Evolutionary conservation across 2,113 vertebrate species (phyloP), one percentile per base, ranked within the genome.

Genomic region (Paedocypris sp.): DNA sequence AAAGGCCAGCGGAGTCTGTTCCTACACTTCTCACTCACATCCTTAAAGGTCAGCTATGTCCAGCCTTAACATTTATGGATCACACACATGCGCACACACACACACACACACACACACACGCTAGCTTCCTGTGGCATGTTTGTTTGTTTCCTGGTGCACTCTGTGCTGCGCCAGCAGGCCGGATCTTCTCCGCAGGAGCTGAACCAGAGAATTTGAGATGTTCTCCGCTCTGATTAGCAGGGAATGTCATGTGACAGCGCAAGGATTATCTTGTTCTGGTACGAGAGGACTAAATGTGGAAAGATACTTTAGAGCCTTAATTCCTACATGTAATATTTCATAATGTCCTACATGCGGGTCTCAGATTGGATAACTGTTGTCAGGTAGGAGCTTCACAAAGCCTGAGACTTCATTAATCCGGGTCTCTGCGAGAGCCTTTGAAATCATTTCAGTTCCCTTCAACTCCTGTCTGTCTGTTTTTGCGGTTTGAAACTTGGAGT

Each of bases 251-350:
- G 68, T 51, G 73, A 70, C 80, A 71, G 68, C 80, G 74, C 74
- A 66, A 12, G 78, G 83, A 85, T 86, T 82, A 83, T 83, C 82
- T 83, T 78, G 77, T 82, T 82, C 75, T 71, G 71, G 77, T 69
- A 71, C 74, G 65, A 72, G 74, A 77, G 76, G 75, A 74, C 74
- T 77, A 72, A 68, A 56, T 64, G 70, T 38, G 71, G 81, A 76
- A 75, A 83, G 78, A 80, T 83, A 79, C 80, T 83, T 82, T 79
- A 77, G 77, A 79, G 68, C 65, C 63, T 78, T 86, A 83, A 86
- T 86, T 84, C 79, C 78, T 74, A 75, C 76, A 69, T 81, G 83
- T 83, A 86, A 87, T 83, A 85, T 84, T 83, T 79, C 76, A 76
- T 82, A 79, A 82, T 82, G 79, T 81, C 82, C 75, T 73, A 79